Evolutionary conservation across 2,797 vertebrate genomes (phyloP), one percentile per base, ranked within the genome.

Genomic region (Sebastes steindachneri): DNA sequence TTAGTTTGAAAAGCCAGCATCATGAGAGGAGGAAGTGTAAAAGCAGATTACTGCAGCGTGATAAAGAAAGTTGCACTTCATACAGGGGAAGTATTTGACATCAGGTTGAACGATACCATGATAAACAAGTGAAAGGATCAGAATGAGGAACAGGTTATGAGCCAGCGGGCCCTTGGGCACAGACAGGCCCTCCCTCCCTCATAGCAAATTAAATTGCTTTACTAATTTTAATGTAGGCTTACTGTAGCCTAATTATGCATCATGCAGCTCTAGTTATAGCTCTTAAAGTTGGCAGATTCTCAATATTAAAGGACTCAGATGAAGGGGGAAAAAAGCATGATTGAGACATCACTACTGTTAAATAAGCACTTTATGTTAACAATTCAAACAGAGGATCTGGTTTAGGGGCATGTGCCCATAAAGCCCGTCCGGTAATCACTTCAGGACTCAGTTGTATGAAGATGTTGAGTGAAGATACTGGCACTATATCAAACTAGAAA

Each of bases 391-490:
- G 14, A 28, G 7, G 25, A 25, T 17, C 26, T 58, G 57, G 15
- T 28, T 58, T 58, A 28, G 14, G 57, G 7, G 4, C 14, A 9
- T n/a, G 48, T 19, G 48, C 48, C 48, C 48, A 51, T 51, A 19
- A 51, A n/a, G 48, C 48, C 15, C 45, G 7, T 0, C 0, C 7
- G 3, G 17, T 48, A 48, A 48, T 60, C 59, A 31, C 45, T 65
- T 29, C 19, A 12, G 3, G 15, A 45, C 35, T 37, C 35, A 37
- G 35, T 37, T 37, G 35, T 37, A 37, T 37, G 35, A 37, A 37
- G 35, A 37, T 37, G 0, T 37, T 37, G 41, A 45, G 15, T 0
- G 0, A 45, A 19, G 41, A 45, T 45, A 45, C 41, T 45, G 41
- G 15, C 3, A 45, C 1, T 0, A 45, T 45, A 45, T 7, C 0